These are phyloP conservation scores for Cryptus viduatorius DNA, from an alignment of 2,888 invertebrate genomes.

Conservation along the genomic window DNA sequence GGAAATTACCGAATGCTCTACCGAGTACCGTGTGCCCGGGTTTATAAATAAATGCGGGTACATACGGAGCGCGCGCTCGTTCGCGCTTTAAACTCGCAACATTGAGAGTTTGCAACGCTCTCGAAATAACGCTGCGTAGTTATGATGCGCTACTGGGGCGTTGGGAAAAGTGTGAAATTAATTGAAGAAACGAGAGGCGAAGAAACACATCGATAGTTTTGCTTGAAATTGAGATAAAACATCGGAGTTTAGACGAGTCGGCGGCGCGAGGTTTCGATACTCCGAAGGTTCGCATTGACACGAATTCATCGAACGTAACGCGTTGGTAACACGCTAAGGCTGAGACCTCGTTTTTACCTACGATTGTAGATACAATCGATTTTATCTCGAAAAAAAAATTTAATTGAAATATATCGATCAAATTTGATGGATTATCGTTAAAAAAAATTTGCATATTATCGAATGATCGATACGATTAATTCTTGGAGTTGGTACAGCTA, in stretches of 20 bases:
- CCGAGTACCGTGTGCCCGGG: slow-evolving; percentile 31
- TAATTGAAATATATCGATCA: background rate
- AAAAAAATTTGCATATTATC: background rate
- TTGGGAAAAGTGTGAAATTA: background rate
- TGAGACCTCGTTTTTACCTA: background rate
- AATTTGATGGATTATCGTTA: background rate
- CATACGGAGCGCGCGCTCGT: slow-evolving; percentile 44
- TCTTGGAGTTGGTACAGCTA: no score
- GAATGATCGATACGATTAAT: background rate
- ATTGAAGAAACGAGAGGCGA: background rate
- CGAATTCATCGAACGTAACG: slow-evolving; percentile 3
- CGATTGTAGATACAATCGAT: background rate
- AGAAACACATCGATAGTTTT: background rate
- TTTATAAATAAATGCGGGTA: slow-evolving; percentile 67
- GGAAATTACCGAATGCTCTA: slow-evolving; percentile 77
- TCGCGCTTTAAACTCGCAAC: slow-evolving; percentile 22
- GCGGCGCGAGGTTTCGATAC: background rate
- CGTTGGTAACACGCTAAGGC: background rate
- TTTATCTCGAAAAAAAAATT: background rate
- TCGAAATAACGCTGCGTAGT: slow-evolving; percentile 43
- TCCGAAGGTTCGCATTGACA: background rate
- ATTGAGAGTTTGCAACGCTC: slow-evolving; percentile 47
- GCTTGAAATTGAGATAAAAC: background rate
- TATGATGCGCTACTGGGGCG: background rate
- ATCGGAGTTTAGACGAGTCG: background rate